Evolutionary conservation across 2,888 invertebrate species (phyloP).

Genomic region (Omphaloscelis lunosa): DNA sequence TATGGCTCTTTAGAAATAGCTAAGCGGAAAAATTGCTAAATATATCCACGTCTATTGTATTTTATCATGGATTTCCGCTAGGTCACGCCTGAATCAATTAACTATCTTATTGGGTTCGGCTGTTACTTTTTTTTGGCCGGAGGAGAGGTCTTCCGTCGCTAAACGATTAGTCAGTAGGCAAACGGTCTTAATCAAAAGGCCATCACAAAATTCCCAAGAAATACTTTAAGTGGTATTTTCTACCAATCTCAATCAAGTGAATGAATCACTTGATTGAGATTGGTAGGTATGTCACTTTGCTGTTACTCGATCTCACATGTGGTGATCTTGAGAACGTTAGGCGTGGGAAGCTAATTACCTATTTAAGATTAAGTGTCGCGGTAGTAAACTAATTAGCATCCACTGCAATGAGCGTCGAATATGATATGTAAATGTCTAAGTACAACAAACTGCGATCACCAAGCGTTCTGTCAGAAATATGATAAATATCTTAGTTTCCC

Average conservation of each 20-base stretch:
- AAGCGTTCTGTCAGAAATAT: too few relatives aligned
- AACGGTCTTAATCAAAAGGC: neutral
- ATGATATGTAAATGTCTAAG: too few relatives aligned
- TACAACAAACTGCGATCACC: too few relatives aligned
- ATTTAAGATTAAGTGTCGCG: conserved; percentile 19
- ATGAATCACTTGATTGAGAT: too few relatives aligned
- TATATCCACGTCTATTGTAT: too few relatives aligned
- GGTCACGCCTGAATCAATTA: too few relatives aligned
- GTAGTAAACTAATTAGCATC: conserved; percentile 14
- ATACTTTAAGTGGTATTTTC: neutral
- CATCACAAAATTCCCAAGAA: neutral
- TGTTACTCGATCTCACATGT: neutral
- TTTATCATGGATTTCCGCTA: too few relatives aligned
- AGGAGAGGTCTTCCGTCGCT: neutral
- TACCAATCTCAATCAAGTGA: conserved; percentile 3
- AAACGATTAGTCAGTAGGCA: neutral
- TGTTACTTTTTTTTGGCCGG: too few relatives aligned
- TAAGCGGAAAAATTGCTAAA: too few relatives aligned
- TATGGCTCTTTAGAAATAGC: too few relatives aligned
- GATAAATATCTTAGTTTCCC: too few relatives aligned
- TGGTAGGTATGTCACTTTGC: neutral
- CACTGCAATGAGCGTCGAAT: neutral
- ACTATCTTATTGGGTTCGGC: too few relatives aligned
- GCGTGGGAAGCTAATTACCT: conserved; percentile 17
- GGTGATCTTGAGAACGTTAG: conserved; percentile 26